phyloP scores from a whole-genome alignment of 2,113 vertebrate species.

The Corydoras maculifer region DNA sequence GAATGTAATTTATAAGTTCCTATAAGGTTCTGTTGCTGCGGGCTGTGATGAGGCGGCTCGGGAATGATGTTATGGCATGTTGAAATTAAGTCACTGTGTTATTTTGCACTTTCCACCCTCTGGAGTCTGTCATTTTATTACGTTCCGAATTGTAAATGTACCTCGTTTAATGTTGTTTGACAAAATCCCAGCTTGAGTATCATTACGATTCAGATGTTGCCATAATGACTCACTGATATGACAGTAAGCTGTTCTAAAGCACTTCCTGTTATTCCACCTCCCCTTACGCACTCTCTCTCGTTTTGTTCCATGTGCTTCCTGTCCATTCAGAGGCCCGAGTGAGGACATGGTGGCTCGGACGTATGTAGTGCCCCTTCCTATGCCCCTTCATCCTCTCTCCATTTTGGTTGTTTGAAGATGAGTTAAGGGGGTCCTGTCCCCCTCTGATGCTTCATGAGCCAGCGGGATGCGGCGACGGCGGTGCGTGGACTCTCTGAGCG shows the following conservation, averaged over 20 bases:
- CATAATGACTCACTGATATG: not conserved
- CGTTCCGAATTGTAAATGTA: not conserved
- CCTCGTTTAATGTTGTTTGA: not conserved
- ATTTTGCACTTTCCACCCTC: not conserved
- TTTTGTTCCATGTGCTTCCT: conserved; percentile 51
- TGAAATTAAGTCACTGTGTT: not conserved
- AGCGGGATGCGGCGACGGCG: conserved; percentile 83
- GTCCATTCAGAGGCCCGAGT: conserved; percentile 59
- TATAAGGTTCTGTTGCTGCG: not conserved
- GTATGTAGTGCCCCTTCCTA: conserved; percentile 34
- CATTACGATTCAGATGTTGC: not conserved
- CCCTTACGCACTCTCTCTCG: not conserved
- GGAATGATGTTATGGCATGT: conserved; percentile 6
- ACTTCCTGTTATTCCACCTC: conserved; percentile 18
- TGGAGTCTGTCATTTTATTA: not conserved
- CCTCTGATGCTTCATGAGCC: conserved; percentile 89
- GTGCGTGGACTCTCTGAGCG: conserved; percentile 93
- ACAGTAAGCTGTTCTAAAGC: not conserved
- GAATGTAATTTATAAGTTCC: conserved; percentile 1
- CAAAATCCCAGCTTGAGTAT: too few species aligned
- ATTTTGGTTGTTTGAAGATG: conserved; percentile 1
- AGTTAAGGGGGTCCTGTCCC: conserved; percentile 44
- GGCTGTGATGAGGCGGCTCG: not conserved
- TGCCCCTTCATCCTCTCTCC: conserved; percentile 24
- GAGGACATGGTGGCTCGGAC: conserved; percentile 61